These are phyloP conservation scores for Tetragonisca angustula DNA, from an alignment of 2,888 invertebrate species.

Conservation along the genomic window DNA sequence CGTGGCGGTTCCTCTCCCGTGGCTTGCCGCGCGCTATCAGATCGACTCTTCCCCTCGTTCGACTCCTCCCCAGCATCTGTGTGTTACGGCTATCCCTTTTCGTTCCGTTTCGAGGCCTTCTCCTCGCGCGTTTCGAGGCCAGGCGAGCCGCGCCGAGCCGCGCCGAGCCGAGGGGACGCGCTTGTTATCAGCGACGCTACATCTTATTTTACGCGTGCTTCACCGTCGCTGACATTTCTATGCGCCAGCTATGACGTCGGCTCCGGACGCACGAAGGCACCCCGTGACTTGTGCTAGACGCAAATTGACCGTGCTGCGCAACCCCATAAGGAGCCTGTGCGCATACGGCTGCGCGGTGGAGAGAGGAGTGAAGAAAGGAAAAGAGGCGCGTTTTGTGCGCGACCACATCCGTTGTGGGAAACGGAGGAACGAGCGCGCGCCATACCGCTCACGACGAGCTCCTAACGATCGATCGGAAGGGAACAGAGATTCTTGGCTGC, in stretches of 20 bases:
- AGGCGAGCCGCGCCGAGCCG: not conserved
- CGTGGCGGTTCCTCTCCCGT: slow-evolving; percentile 54
- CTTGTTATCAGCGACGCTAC: slow-evolving; percentile 83
- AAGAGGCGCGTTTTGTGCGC: slow-evolving; percentile 16
- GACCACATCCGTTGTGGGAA: slow-evolving; percentile 65
- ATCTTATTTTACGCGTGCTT: slow-evolving; percentile 84
- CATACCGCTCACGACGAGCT: slow-evolving; percentile 31
- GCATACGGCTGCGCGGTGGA: not conserved
- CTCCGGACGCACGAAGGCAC: slow-evolving; percentile 75
- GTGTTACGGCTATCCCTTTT: slow-evolving; percentile 14
- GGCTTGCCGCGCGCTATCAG: slow-evolving; percentile 71
- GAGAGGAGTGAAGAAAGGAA: not conserved
- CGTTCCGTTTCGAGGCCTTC: slow-evolving; percentile 34
- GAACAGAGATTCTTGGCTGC: slow-evolving; percentile 36
- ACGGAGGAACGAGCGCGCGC: slow-evolving; percentile 56
- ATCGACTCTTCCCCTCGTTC: slow-evolving; percentile 64
- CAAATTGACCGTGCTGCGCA: slow-evolving; percentile 81
- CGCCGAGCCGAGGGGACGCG: slow-evolving; percentile 39
- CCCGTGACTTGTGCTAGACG: slow-evolving; percentile 82
- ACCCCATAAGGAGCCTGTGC: slow-evolving; percentile 68
- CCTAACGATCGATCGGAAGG: slow-evolving; percentile 69
- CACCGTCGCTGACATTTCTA: slow-evolving; percentile 82
- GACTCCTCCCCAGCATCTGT: slow-evolving; percentile 47
- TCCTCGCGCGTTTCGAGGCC: slow-evolving; percentile 38
- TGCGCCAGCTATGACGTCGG: slow-evolving; percentile 83